Percentiles rank a stretch among this genome's conserved stretches.
phyloP scores from a whole-genome alignment of 1,140 invertebrate species.

The Chrysoperla carnea region DNA sequence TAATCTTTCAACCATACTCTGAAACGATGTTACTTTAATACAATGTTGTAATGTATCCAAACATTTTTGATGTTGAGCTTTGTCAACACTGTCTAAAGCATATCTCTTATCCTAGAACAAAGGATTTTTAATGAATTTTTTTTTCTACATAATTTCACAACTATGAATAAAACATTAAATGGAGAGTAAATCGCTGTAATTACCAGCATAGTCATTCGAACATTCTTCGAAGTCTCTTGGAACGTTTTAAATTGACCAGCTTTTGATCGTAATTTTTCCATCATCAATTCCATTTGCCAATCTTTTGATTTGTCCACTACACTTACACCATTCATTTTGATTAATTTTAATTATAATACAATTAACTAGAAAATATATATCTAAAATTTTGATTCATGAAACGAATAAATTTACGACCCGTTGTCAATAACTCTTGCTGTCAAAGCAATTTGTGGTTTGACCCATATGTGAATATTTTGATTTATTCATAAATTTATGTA shows the following conservation, averaged over 20 bases:
- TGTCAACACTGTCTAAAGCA: constrained; percentile 64
- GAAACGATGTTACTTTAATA: constrained; percentile 80
- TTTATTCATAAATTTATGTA: too few species aligned
- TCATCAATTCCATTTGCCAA: constrained; percentile 62
- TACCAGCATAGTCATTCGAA: constrained; percentile 69
- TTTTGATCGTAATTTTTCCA: constrained; percentile 71
- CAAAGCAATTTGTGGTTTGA: too few species aligned
- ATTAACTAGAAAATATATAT: too few species aligned
- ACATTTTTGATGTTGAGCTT: constrained; percentile 71
- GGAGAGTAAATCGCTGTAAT: constrained; percentile 12
- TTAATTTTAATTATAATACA: too few species aligned
- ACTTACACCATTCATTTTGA: too few species aligned
- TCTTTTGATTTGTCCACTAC: constrained; percentile 40
- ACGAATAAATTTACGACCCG: too few species aligned
- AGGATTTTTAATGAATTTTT: constrained; percentile 1
- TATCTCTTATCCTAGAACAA: constrained; percentile 59
- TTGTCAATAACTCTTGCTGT: too few species aligned
- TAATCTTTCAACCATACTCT: constrained; percentile 80
- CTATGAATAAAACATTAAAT: background rate
- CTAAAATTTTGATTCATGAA: too few species aligned
- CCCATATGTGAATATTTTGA: too few species aligned
- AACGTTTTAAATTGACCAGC: constrained; percentile 57
- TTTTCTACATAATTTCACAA: background rate
- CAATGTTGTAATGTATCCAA: constrained; percentile 84
- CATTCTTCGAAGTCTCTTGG: constrained; percentile 65